Conservation (phyloP, 2,888 invertebrate genomes). For the Dasysyrphus albostriatus region DNA sequence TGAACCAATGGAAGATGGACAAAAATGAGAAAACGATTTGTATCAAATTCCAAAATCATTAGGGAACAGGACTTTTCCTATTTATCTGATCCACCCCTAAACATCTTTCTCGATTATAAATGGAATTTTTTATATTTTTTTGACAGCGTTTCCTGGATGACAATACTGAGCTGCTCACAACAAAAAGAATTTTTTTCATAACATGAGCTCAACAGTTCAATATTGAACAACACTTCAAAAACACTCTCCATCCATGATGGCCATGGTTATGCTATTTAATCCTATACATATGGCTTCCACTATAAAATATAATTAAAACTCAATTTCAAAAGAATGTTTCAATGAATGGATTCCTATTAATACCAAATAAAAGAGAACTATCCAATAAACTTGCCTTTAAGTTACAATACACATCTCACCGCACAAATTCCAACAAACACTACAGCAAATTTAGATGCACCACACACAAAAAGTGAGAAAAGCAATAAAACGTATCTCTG, state of each 20-base stretch:
- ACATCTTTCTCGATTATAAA: neutral
- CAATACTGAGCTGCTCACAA: neutral
- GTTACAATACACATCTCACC: constrained; percentile 26
- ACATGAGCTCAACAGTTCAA: neutral
- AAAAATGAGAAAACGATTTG: neutral
- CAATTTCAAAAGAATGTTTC: constrained; percentile 28
- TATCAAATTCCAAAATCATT: neutral
- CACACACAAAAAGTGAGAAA: constrained; percentile 33
- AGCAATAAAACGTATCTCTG: constrained; percentile 38
- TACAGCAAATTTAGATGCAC: constrained; percentile 30
- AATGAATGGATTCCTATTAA: constrained; percentile 57
- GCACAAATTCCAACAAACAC: constrained; percentile 39
- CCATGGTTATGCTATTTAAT: neutral
- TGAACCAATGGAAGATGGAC: too few relatives aligned
- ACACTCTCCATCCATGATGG: neutral
- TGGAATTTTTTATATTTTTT: neutral
- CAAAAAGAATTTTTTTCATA: neutral
- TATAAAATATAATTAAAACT: constrained; percentile 11
- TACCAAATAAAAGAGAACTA: constrained; percentile 44
- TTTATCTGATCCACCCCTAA: neutral
- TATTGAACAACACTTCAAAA: neutral
- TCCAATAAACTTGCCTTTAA: constrained; percentile 28
- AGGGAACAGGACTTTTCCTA: too few relatives aligned
- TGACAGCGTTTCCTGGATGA: neutral
- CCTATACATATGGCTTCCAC: neutral